A percentile compares a stretch with the other conserved stretches of the same genome.
phyloP scores from a whole-genome alignment of 1,140 invertebrate species.

The Drosophila truncata region DNA sequence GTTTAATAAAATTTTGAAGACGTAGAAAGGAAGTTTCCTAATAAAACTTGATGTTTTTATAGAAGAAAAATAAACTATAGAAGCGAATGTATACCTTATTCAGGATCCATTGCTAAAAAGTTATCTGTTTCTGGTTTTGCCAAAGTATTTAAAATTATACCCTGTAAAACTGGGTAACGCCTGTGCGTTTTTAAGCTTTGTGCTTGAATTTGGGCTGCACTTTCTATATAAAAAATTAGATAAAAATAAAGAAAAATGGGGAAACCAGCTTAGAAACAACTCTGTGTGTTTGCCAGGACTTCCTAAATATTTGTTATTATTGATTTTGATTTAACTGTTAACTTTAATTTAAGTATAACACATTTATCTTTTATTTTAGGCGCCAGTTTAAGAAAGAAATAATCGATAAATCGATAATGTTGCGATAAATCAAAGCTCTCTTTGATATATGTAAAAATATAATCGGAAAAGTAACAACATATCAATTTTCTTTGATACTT shows the following conservation, averaged over 20 bases:
- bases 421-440: no score
- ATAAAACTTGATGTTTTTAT: background rate
- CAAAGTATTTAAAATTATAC: constrained; percentile 8
- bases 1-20: constrained; percentile 21
- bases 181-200: constrained; percentile 50
- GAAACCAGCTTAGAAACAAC: background rate
- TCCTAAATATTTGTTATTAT: background rate
- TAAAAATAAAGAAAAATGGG: background rate
- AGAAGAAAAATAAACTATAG: background rate
- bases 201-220: constrained; percentile 47
- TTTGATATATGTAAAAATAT: no score
- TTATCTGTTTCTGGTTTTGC: background rate
- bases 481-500: no score
- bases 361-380: no score
- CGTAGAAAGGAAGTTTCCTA: background rate
- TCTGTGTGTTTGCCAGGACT: background rate
- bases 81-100: background rate
- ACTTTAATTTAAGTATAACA: no score
- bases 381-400: no score
- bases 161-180: constrained; percentile 9
- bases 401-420: no score
- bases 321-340: background rate
- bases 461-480: no score
- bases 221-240: constrained; percentile 23
- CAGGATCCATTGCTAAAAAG: constrained; percentile 13